Conservation (phyloP, 1,140 invertebrate genomes). For the Sesamia nonagrioides region DNA sequence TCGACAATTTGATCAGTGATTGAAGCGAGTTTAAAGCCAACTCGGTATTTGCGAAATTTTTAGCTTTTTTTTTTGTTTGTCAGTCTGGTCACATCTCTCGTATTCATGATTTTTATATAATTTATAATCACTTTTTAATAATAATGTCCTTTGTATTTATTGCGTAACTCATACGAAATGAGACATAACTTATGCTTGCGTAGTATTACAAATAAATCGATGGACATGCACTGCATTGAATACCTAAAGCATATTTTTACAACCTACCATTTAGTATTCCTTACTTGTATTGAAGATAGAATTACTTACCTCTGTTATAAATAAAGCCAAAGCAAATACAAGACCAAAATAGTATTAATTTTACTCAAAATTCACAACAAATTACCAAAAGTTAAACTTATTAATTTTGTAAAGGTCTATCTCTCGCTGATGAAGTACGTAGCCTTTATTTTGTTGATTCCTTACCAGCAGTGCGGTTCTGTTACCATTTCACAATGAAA, state of each 20-base stretch:
- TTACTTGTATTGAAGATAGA: constrained; percentile 11
- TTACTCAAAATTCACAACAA: constrained; percentile 43
- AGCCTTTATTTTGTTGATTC: constrained; percentile 26
- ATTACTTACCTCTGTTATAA: constrained; percentile 11
- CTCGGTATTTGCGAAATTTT: too few relatives aligned
- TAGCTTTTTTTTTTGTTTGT: too few relatives aligned
- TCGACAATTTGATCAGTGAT: too few relatives aligned
- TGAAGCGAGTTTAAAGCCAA: too few relatives aligned
- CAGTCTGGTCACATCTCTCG: too few relatives aligned
- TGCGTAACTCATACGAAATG: not conserved
- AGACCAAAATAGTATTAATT: constrained; percentile 36
- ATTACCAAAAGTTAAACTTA: constrained; percentile 29
- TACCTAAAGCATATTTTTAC: not conserved
- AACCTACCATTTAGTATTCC: constrained; percentile 11
- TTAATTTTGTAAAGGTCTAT: constrained; percentile 41
- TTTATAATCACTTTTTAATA: not conserved
- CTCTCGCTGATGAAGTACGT: not conserved
- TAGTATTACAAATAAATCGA: constrained; percentile 18
- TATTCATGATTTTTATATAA: too few relatives aligned
- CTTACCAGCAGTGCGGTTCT: not conserved
- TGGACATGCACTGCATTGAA: not conserved
- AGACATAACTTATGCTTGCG: not conserved
- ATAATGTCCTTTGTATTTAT: not conserved
- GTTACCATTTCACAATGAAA: too few relatives aligned
- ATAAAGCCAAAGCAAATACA: constrained; percentile 31